Evolutionary conservation across 2,113 vertebrate species (phyloP), one percentile per base, ranked within the genome.

Genomic region (Gobio gobio): DNA sequence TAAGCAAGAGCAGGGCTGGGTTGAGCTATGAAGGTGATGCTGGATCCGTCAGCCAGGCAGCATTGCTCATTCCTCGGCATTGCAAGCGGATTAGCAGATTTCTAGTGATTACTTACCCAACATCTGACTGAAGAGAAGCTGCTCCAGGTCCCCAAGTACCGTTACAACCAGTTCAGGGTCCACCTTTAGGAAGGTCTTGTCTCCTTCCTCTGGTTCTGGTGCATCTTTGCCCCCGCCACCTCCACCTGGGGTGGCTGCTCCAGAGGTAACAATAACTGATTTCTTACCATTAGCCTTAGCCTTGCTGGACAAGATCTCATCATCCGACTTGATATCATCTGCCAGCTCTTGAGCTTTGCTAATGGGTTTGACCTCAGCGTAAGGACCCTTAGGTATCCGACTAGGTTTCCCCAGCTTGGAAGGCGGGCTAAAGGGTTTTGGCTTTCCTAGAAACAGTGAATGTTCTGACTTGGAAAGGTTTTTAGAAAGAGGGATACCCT

Each of bases 101-200:
- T n/a, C 33, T 43, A 59, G 10, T 5, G 74, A 77, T 78, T 85
- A 97, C 97, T 97, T 91, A 99, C 98, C 98, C 77, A 99, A 90
- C 93, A 98, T 97, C 89, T 99, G 97, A 91, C 97, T 99, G 95
- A 99, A 99, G 56, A 99, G 97, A 26, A 99, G 95, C 94, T 99
- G 98, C 91, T 99, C 98, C 90, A 99, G 92, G 92, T 99, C 98
- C 0, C 98, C 98, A 90, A 99, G 94, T 86, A 99, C 98, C 0
- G 98, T 99, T 90, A 99, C 98, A 91, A 99, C 98, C 61, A 99
- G 94, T 92, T 99, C 97, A 8, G 98, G 97, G 84, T 99, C 98
- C 95, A 99, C 98, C 92, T 98, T 99, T 84, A 99, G 94, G 90
- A 97, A 99, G 83, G 95, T 91, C 86, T 97, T 96, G 82, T 97